These are phyloP conservation scores for Acronicta alni DNA, from an alignment of 2,888 invertebrate species.

Conservation along the genomic window DNA sequence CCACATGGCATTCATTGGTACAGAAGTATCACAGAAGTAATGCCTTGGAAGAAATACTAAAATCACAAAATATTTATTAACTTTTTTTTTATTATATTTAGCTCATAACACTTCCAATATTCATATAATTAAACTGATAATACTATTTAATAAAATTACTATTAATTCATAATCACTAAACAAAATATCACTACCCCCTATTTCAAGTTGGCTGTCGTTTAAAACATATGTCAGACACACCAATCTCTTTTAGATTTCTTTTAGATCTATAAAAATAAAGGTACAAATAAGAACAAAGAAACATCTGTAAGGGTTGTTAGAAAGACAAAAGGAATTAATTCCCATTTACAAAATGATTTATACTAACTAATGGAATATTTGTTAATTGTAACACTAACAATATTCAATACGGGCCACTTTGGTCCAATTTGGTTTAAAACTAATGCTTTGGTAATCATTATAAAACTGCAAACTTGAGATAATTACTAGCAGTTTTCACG, in stretches of 20 bases:
- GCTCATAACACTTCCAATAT: conserved; percentile 44
- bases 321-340: conserved; percentile 45
- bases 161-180: conserved; percentile 50
- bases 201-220: conserved; percentile 67
- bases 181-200: conserved; percentile 48
- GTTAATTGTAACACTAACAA: conserved; percentile 18
- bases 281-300: conserved; percentile 44
- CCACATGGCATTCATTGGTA: conserved; percentile 67
- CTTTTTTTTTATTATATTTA: conserved; percentile 53
- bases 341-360: conserved; percentile 44
- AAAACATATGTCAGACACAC: conserved; percentile 77
- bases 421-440: conserved; percentile 23
- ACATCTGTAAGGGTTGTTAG: conserved; percentile 37
- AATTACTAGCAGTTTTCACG: conserved; percentile 5
- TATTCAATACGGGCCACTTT: conserved; percentile 26
- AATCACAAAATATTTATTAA: conserved; percentile 51
- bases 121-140: conserved; percentile 53
- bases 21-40: conserved; percentile 72
- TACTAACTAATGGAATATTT: conserved; percentile 30
- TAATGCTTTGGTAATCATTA: conserved; percentile 42
- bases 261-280: conserved; percentile 55
- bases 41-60: conserved; percentile 54
- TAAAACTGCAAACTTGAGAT: conserved; percentile 15
- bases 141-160: conserved; percentile 43
- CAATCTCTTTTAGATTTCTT: conserved; percentile 52